Evolutionary conservation across 2,113 vertebrate species (phyloP), one percentile per base, ranked within the genome.

Genomic region (Psammodynastes pulverulentus): DNA sequence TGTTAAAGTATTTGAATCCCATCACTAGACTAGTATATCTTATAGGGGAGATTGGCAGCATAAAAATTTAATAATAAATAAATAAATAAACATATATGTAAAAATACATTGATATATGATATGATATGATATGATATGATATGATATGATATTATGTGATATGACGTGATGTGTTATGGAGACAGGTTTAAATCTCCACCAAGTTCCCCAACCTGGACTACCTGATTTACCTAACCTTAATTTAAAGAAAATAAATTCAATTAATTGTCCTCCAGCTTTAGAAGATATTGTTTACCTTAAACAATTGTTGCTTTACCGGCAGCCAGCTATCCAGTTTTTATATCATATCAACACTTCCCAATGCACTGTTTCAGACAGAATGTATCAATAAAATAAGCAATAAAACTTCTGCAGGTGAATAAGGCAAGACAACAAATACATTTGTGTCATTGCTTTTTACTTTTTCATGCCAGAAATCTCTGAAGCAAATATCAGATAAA

Each of bases 401-500:
- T 87, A 53, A 52, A 52, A 87, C 4, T 23, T n/a, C 48, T 3
- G 49, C 49, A 53, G 58, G 24, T 53, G 29, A 87, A 87, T 7
- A 72, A 90, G 92, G 51, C n/a, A n/a, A 91, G 19, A 51, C 23
- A 90, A 91, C 90, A 26, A 43, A 1, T 34, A 45, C 17, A 29
- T 91, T 90, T 26, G 26, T 89, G 51, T 54, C 62, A 72, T 17
- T 89, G 24, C 12, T n/a, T n/a, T 49, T 84, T 51, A 56, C 13
- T 91, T 86, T 1, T 21, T 90, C 91, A 9, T 52, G 92, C 43
- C 5, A 53, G 46, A 93, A 93, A 48, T 9, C 19, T 86, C 3
- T 84, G 87, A 93, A 94, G 46, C 46, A 93, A 93, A 29, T 91
- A 84, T 90, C 6, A 90, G 26, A 49, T 39, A 89, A 91, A 89